Conservation (phyloP, 2,797 vertebrate genomes). For the Gambelia wislizenii region DNA sequence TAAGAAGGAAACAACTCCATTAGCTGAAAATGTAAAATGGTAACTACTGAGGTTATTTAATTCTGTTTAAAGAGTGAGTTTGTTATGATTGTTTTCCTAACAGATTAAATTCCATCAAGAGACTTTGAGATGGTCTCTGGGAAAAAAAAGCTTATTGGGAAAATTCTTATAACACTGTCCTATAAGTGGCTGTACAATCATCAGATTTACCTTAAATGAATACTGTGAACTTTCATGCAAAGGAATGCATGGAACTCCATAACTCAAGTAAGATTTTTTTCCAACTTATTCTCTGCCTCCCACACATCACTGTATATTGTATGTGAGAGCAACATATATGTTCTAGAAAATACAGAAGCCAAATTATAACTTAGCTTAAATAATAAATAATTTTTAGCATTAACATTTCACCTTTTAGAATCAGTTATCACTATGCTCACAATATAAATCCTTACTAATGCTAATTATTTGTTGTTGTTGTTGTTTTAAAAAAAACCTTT, state of each 20-base stretch:
- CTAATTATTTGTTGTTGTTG: too few species aligned
- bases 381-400: slow-evolving; percentile 5
- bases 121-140: neutral
- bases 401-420: neutral
- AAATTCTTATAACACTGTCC: neutral
- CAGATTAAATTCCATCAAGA: neutral
- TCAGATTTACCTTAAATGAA: neutral
- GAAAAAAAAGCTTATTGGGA: neutral
- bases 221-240: neutral
- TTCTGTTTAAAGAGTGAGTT: neutral
- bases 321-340: neutral
- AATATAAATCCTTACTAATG: neutral
- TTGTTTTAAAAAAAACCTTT: neutral
- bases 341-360: neutral
- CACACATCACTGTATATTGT: too few species aligned
- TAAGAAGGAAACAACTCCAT: neutral
- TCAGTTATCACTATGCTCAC: neutral
- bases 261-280: neutral
- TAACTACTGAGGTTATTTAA: neutral
- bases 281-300: too few species aligned
- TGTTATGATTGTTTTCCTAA: neutral
- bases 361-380: neutral
- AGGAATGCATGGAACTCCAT: neutral
- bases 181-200: neutral
- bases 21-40: neutral